Percentiles rank a stretch among this genome's conserved stretches.
Evolutionary conservation across 2,797 vertebrate species (phyloP).

Genomic region (Amphiprion clarkii): DNA sequence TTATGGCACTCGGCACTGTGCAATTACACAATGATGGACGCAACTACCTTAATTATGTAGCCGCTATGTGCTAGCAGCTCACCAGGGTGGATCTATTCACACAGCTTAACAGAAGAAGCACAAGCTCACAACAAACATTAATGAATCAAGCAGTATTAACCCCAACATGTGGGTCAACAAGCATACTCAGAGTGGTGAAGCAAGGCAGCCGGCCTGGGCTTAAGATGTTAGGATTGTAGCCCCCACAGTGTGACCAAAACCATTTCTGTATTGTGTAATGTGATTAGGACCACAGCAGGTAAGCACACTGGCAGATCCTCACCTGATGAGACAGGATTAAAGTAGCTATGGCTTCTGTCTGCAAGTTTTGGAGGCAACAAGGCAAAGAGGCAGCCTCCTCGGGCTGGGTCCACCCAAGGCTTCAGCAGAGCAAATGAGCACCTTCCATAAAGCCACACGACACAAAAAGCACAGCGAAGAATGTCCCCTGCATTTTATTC

Average conservation of each 20-base stretch:
- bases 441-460: slow-evolving; percentile 87
- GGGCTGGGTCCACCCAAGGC: slow-evolving; percentile 78
- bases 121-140: slow-evolving; percentile 47
- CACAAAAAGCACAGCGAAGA: slow-evolving; percentile 84
- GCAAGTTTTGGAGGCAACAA: slow-evolving; percentile 32
- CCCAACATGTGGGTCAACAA: slow-evolving; percentile 49
- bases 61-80: slow-evolving; percentile 47
- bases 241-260: not conserved
- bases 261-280: slow-evolving; percentile 45
- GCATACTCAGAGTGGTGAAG: slow-evolving; percentile 39
- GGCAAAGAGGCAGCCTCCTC: slow-evolving; percentile 55
- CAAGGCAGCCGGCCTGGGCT: slow-evolving; percentile 28
- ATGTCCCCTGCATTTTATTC: slow-evolving; percentile 80
- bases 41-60: slow-evolving; percentile 75
- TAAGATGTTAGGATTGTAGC: slow-evolving; percentile 26
- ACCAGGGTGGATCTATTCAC: slow-evolving; percentile 58
- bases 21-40: slow-evolving; percentile 78
- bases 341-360: slow-evolving; percentile 32
- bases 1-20: slow-evolving; percentile 64
- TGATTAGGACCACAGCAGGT: slow-evolving; percentile 47
- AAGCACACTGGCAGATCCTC: slow-evolving; percentile 29
- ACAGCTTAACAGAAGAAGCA: slow-evolving; percentile 37
- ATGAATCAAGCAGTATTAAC: slow-evolving; percentile 52
- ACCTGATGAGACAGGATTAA: slow-evolving; percentile 51
- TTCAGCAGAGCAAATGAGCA: slow-evolving; percentile 80